phyloP scores from a whole-genome alignment of 1,140 invertebrate genomes.

The Homalodisca vitripennis region DNA sequence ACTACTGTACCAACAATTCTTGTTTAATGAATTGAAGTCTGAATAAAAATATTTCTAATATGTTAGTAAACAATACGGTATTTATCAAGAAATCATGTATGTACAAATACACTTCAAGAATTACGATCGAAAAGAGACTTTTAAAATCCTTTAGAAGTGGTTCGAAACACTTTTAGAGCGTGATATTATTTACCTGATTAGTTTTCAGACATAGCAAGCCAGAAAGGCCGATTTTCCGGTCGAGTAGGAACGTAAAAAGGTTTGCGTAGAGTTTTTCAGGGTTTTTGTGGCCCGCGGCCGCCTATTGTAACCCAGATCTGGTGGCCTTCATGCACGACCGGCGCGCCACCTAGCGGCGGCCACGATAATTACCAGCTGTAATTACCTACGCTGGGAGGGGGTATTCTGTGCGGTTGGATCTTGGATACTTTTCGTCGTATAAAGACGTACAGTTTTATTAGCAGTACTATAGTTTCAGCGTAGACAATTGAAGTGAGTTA shows the following conservation, averaged over 20 bases:
- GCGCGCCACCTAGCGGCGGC: neutral
- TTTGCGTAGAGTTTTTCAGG: conserved; percentile 4
- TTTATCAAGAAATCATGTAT: too few relatives aligned
- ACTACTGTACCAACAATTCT: too few relatives aligned
- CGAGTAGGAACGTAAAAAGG: neutral
- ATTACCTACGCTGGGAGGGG: neutral
- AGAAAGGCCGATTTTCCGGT: conserved; percentile 8
- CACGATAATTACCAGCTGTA: neutral
- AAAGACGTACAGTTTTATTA: too few relatives aligned
- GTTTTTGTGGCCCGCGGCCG: too few relatives aligned
- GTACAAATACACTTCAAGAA: neutral
- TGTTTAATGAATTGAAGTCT: too few relatives aligned
- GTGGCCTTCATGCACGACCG: conserved; percentile 6
- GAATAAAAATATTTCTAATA: too few relatives aligned
- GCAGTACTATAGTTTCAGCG: too few relatives aligned
- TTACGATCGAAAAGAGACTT: neutral
- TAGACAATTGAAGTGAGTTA: too few relatives aligned
- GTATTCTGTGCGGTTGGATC: too few relatives aligned
- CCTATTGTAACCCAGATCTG: conserved; percentile 1
- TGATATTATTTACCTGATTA: conserved; percentile 1
- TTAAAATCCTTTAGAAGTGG: neutral
- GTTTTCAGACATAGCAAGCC: conserved; percentile 1
- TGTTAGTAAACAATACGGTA: too few relatives aligned
- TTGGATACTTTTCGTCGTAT: too few relatives aligned
- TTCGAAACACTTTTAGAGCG: neutral